These are phyloP conservation scores for Zygaena filipendulae DNA, from an alignment of 2,888 invertebrate species.

Conservation along the genomic window DNA sequence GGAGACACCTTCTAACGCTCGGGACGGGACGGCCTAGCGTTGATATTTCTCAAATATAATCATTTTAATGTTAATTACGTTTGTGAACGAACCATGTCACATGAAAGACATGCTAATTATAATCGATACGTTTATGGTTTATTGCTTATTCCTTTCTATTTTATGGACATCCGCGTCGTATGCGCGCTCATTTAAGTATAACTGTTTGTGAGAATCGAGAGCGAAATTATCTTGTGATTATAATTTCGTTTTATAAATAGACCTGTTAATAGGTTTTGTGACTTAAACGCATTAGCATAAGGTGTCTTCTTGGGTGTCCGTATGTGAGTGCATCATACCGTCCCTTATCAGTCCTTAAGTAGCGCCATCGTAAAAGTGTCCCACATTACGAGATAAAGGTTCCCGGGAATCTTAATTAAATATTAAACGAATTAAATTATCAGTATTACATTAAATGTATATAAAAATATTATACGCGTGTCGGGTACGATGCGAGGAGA, in stretches of 20 bases:
- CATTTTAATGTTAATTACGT: no score
- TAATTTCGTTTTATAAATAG: constrained; percentile 59
- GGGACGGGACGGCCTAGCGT: constrained; percentile 11
- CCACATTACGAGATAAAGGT: constrained; percentile 66
- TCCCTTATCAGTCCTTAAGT: constrained; percentile 58
- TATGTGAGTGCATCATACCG: constrained; percentile 32
- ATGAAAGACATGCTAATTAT: no score
- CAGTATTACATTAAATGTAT: constrained; percentile 67
- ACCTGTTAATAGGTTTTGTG: constrained; percentile 46
- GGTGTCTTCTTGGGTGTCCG: constrained; percentile 54
- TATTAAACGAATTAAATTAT: constrained; percentile 68
- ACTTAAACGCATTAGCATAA: constrained; percentile 50
- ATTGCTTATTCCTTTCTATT: constrained; percentile 51
- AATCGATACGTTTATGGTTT: no score
- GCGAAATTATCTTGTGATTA: constrained; percentile 65
- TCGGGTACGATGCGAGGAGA: constrained; percentile 44
- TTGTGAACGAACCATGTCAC: no score
- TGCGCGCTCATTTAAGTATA: constrained; percentile 44
- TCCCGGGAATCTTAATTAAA: constrained; percentile 67
- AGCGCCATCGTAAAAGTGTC: constrained; percentile 67
- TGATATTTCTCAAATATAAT: constrained; percentile 1
- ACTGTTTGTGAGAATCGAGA: constrained; percentile 55
- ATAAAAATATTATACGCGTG: constrained; percentile 62
- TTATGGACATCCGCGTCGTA: constrained; percentile 41
- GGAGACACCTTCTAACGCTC: constrained; percentile 23